Base-by-base conservation (phyloP, 1,140 invertebrate genomes). In the Doryteuthis pealeii region DNA sequence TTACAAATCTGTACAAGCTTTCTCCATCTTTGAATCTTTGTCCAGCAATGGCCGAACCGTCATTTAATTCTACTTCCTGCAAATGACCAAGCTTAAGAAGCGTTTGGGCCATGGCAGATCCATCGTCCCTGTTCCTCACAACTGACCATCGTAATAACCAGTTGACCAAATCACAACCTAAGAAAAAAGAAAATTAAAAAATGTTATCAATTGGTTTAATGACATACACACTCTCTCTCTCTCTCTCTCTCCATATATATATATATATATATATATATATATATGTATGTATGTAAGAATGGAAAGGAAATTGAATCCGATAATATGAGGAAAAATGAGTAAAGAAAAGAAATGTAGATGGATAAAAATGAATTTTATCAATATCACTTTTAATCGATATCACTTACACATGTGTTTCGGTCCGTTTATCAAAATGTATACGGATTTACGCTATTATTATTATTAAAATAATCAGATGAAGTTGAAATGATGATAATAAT, bases 1-100 rank as follows among this genome's bases (percentile, higher is more conserved):
- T 78, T 76, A 84, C 82, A 84, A 81, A 84, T 81, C 81, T 78
- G 70, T 84, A 84, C 1, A 84, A 77, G 70, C 80, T 82, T 68
- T 82, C 81, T 32, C 74, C 75, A 72, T 84, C 82, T 69, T 75
- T 78, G 68, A 84, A 84, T 68, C 79, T 81, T 28, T 73, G 71
- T 22, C 79, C 74, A 65, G 80, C 77, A 14, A 78, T 79, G 54
- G 74, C 73, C 35, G 77, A 79, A 15, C 82, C 82, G 76, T 84
- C 82, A 69, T 79, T 76, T 12, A 84, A 72, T 54, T 81, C 81
- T 10, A 84, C 80, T 74, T 84, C 81, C 73, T 84, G 82, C n/a
- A 84, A 32, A 69, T 84, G 82, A 31, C 82, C 82, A 68, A 84
- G 73, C 69, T 82, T 82, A 31, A 84, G 68, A 67, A 84, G 71